Evolutionary conservation across 2,797 vertebrate species (phyloP).

Genomic region (Heliangelus exortis): DNA sequence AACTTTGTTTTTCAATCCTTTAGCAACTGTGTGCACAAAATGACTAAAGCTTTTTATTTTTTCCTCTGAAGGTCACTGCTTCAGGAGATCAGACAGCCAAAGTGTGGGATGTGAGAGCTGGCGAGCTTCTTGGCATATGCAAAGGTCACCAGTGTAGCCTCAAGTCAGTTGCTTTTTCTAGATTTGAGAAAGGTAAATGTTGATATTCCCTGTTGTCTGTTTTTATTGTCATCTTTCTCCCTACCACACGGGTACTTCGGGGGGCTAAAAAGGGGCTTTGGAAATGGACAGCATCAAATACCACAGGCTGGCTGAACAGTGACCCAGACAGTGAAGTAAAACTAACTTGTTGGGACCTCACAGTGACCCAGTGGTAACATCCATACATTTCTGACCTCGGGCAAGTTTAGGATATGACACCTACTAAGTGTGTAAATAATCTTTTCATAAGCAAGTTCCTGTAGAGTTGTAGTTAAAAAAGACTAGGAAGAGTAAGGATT

Average conservation of each 20-base stretch:
- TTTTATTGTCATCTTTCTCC: background rate
- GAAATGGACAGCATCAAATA: background rate
- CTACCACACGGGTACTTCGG: background rate
- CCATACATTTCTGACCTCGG: background rate
- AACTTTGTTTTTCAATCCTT: conserved; percentile 33
- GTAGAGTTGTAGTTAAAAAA: background rate
- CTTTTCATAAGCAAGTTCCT: background rate
- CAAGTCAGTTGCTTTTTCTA: conserved; percentile 92
- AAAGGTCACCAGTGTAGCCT: conserved; percentile 98
- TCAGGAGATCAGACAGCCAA: conserved; percentile 95
- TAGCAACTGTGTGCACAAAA: background rate
- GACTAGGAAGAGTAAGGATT: background rate
- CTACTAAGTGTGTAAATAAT: background rate
- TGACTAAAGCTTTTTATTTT: conserved; percentile 24
- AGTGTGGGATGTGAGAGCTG: conserved; percentile 91
- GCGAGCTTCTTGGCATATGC: conserved; percentile 90
- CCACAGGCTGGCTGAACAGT: background rate
- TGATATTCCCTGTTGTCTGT: background rate
- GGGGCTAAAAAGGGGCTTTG: background rate
- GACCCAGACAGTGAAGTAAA: background rate
- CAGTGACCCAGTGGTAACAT: background rate
- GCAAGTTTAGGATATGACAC: background rate
- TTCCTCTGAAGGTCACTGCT: conserved; percentile 88
- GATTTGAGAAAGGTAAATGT: conserved; percentile 88
- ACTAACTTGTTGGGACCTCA: background rate